Base-by-base conservation (phyloP, 2,113 vertebrate species). In the Hiodon tergisus region DNA sequence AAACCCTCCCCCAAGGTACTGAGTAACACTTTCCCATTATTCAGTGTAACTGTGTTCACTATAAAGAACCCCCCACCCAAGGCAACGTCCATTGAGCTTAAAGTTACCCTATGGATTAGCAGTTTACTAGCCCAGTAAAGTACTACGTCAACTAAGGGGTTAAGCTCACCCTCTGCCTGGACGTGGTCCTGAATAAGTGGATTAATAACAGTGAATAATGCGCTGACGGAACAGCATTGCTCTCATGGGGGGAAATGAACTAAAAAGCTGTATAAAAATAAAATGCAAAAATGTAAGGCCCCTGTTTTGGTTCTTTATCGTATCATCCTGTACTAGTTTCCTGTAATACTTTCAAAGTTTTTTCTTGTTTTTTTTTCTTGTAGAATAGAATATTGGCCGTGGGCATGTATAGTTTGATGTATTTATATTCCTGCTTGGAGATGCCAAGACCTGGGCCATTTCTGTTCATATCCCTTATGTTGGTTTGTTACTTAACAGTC, bases 101-200 rank as follows among this genome's bases (percentile, higher is more conserved):
- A 81, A 71, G 81, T 77, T 69, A 77, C 74, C 67, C 77, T 82
- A 83, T 84, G 87, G 91, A 88, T 91, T 88, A 89, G 87, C 80
- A 78, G 70, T 74, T 86, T 80, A 81, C 85, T 89, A 88, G 89
- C 80, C 83, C 86, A 85, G 86, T 86, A 85, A 89, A 87, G 81
- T 77, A 72, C 53, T 72, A 73, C 76, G 58, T 77, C 84, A 3
- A 80, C 86, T 87, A 87, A 87, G 31, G 31, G 31, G 47, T 48
- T 17, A n/a, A 69, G 46, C 50, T 72, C 72, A 17, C 75, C 71
- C 55, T 6, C 65, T 54, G 9, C 50, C 14, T 59, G 70, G 72
- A 62, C 52, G 52, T 31, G 76, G 59, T 60, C 62, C 71, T 66
- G 31, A 53, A 48, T 69, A 57, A 51, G 66, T 17, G 17, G 77